phyloP scores from a whole-genome alignment of 2,113 vertebrate species.

The Anhinga rufa region DNA sequence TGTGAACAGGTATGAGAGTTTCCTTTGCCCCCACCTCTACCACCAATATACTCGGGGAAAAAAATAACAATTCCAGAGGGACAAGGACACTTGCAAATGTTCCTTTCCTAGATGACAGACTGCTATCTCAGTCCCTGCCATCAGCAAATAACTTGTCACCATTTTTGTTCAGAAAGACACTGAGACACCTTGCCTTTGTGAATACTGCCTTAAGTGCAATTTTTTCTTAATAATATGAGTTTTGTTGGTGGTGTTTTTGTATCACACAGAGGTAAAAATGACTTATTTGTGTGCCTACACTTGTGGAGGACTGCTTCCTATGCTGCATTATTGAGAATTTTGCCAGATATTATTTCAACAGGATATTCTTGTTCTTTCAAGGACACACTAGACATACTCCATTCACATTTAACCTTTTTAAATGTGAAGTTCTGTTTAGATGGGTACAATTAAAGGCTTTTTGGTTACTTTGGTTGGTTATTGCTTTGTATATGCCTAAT shows the following conservation, averaged over 20 bases:
- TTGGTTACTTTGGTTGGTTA: background rate
- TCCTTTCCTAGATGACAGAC: background rate
- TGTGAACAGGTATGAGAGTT: background rate
- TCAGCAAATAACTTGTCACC: background rate
- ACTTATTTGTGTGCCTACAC: background rate
- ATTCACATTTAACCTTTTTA: background rate
- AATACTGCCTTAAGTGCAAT: background rate
- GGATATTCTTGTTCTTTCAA: background rate
- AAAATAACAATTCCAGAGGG: background rate
- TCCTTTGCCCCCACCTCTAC: background rate
- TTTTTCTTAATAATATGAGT: background rate
- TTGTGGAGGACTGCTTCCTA: background rate
- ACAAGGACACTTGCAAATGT: background rate
- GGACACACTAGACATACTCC: background rate
- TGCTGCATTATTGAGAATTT: background rate
- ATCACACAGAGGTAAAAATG: background rate
- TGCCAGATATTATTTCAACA: background rate
- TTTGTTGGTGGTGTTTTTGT: background rate
- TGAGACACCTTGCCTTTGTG: background rate
- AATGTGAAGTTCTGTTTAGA: background rate
- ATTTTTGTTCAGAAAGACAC: background rate
- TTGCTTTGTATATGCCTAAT: background rate
- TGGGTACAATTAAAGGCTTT: background rate
- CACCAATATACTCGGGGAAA: background rate
- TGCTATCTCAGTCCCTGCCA: background rate